These are phyloP conservation scores for Gobio occitaniae DNA, from an alignment of 2,797 vertebrate species.

Conservation along the genomic window DNA sequence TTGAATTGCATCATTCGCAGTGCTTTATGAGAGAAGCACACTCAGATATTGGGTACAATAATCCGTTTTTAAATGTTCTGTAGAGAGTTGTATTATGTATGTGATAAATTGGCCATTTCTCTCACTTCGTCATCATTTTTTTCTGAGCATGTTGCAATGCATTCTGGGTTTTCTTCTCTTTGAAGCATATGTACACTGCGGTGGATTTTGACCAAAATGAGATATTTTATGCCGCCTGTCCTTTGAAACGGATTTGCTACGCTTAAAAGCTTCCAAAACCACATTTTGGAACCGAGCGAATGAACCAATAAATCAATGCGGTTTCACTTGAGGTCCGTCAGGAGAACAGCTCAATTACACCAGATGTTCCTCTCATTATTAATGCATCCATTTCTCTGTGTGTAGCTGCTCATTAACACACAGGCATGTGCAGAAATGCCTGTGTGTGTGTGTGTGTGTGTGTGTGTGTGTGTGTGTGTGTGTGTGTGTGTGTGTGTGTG, in stretches of 20 bases:
- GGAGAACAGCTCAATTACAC: background rate
- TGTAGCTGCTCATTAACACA: slow-evolving; percentile 19
- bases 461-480: too few species aligned
- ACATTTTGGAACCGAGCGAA: background rate
- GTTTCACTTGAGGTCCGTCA: background rate
- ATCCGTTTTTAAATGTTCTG: background rate
- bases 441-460: background rate
- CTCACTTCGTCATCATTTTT: background rate
- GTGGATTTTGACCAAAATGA: background rate
- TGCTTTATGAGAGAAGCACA: background rate
- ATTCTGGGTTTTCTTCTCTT: background rate
- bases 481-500: too few species aligned
- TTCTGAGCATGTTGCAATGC: background rate
- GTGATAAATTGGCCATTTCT: background rate
- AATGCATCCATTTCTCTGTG: slow-evolving; percentile 21
- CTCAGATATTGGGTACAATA: background rate
- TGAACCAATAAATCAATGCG: background rate
- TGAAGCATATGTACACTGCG: background rate
- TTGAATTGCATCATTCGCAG: background rate
- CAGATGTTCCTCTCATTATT: background rate
- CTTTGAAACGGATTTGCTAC: background rate
- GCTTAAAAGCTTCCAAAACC: background rate
- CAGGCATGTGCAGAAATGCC: slow-evolving; percentile 2
- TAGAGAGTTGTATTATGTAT: background rate
- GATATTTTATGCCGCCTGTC: background rate